Evolutionary conservation across 1,140 invertebrate genomes (phyloP).

Genomic region (Papilio xuthus): DNA sequence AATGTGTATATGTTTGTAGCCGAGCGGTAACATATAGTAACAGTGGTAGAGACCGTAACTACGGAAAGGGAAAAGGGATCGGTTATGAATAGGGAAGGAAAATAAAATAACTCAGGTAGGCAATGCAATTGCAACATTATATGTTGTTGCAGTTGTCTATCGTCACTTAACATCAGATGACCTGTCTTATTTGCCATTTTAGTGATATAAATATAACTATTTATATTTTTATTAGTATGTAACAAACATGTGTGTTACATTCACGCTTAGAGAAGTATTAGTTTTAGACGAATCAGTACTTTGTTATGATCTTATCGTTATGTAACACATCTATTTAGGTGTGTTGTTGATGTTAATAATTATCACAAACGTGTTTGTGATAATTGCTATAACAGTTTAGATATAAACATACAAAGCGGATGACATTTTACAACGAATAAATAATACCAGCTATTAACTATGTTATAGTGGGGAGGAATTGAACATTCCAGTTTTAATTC

Average conservation of each 20-base stretch:
- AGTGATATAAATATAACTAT: too few species aligned
- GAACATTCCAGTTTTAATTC: background rate
- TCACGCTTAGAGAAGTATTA: background rate
- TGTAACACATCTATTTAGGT: background rate
- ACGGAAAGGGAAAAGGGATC: too few species aligned
- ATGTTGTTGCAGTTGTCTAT: too few species aligned
- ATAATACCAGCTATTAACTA: background rate
- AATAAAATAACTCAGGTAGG: too few species aligned
- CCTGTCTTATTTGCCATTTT: too few species aligned
- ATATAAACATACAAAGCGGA: background rate
- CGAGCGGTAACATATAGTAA: too few species aligned
- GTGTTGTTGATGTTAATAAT: background rate
- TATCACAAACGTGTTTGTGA: background rate
- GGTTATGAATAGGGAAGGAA: too few species aligned
- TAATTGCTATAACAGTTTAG: conserved; percentile 10
- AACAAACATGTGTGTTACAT: background rate
- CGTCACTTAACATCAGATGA: too few species aligned
- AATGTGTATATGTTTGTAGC: too few species aligned
- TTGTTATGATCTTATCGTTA: background rate
- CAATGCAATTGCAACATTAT: too few species aligned
- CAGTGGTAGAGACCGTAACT: too few species aligned
- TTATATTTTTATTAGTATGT: too few species aligned
- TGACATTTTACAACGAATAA: background rate
- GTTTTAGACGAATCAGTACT: background rate
- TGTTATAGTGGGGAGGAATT: background rate